Percentiles rank a stretch among this genome's conserved stretches.
These are phyloP conservation scores for Sardinella longiceps DNA, from an alignment of 2,797 vertebrate genomes.

Conservation along the genomic window DNA sequence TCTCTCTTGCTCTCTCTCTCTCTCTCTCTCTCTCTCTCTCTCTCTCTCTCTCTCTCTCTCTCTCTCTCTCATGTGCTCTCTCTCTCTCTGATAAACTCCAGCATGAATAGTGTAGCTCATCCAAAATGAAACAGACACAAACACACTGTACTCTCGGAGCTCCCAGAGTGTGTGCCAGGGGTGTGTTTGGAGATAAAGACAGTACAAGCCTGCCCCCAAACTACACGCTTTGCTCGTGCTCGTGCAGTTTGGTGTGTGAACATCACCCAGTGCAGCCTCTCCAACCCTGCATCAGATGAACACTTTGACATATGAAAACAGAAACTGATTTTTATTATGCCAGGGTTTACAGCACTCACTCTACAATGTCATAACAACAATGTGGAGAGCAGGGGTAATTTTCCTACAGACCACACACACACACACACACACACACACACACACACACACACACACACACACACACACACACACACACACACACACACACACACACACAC, in stretches of 20 bases:
- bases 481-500: too few species aligned
- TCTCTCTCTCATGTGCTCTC: constrained; percentile 46
- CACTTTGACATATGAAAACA: constrained; percentile 7
- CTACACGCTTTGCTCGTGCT: constrained; percentile 39
- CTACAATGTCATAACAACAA: background rate
- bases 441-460: too few species aligned
- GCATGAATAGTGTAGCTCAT: constrained; percentile 55
- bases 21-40: constrained; percentile 39
- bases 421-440: too few species aligned
- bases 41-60: background rate
- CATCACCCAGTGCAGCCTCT: background rate
- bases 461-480: too few species aligned
- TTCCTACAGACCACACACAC: background rate
- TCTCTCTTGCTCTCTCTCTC: constrained; percentile 33
- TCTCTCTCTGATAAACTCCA: constrained; percentile 6
- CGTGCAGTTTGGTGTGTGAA: constrained; percentile 4
- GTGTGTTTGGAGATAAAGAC: background rate
- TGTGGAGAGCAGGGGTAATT: background rate
- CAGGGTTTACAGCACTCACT: background rate
- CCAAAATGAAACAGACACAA: constrained; percentile 61
- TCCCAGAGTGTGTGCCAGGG: background rate
- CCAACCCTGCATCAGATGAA: background rate
- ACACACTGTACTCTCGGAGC: background rate
- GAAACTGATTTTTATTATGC: background rate
- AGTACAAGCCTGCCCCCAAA: constrained; percentile 5